These are phyloP conservation scores for Tetragnatha montana DNA, from an alignment of 2,888 invertebrate genomes.

Conservation along the genomic window DNA sequence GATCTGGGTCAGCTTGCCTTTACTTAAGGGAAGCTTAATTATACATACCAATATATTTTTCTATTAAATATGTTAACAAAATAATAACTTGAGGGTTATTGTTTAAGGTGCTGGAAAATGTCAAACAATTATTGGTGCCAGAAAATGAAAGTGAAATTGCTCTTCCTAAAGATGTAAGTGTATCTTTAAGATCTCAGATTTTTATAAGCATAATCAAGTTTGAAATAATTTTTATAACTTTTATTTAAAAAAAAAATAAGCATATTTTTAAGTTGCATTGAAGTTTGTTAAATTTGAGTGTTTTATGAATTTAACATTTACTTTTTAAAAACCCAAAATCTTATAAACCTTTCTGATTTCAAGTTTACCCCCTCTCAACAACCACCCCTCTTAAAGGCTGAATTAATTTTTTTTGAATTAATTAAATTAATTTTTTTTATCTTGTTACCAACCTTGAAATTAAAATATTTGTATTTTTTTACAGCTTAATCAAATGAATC, in stretches of 20 bases:
- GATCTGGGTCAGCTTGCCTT: not conserved
- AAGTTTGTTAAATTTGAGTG: no score
- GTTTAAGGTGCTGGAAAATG: constrained; percentile 72
- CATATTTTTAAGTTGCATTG: not conserved
- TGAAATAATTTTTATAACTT: not conserved
- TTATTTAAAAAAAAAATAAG: not conserved
- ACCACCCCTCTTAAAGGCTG: no score
- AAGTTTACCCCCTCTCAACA: not conserved
- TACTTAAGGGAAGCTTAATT: not conserved
- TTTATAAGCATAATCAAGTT: not conserved
- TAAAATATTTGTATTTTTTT: constrained; percentile 49
- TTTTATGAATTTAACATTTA: no score
- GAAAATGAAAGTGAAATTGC: constrained; percentile 71
- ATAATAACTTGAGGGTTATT: constrained; percentile 16
- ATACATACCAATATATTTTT: not conserved
- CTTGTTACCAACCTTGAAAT: not conserved
- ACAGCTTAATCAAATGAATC: constrained; percentile 84
- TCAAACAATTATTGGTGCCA: constrained; percentile 58
- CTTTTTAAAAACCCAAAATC: no score
- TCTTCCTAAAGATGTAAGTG: constrained; percentile 74
- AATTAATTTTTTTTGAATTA: no score
- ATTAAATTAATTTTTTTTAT: no score
- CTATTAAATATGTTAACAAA: not conserved
- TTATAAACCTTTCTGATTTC: not conserved
- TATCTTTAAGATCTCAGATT: not conserved